phyloP scores from a whole-genome alignment of 2,797 vertebrate genomes.

The Tarsius wallacei region DNA sequence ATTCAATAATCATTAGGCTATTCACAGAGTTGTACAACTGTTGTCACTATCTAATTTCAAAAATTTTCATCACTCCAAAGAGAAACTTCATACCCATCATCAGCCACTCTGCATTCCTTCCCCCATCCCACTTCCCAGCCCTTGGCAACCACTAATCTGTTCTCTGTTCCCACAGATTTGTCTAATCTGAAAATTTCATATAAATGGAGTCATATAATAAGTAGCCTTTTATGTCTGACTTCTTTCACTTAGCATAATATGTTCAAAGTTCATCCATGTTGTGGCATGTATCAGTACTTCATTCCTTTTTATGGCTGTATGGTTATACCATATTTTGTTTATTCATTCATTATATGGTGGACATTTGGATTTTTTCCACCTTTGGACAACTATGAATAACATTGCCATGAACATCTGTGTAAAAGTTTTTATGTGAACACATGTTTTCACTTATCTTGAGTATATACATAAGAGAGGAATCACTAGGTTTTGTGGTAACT shows the following conservation, averaged over 20 bases:
- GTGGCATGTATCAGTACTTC: neutral
- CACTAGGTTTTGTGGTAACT: neutral
- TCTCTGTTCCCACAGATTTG: neutral
- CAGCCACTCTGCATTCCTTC: neutral
- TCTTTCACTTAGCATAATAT: slow-evolving; percentile 48
- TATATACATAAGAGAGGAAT: neutral
- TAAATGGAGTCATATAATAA: neutral
- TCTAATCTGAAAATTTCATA: neutral
- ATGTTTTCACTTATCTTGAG: neutral
- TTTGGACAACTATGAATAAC: slow-evolving; percentile 19
- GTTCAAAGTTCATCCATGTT: slow-evolving; percentile 6
- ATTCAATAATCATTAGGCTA: slow-evolving; percentile 8
- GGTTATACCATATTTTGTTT: neutral
- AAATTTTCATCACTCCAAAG: neutral
- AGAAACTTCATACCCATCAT: neutral
- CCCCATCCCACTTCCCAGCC: neutral
- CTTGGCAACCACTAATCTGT: neutral
- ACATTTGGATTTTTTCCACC: neutral
- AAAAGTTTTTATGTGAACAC: neutral
- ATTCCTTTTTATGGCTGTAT: slow-evolving; percentile 12
- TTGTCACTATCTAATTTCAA: slow-evolving; percentile 32
- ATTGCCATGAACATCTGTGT: neutral
- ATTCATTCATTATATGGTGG: neutral
- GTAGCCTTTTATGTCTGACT: neutral
- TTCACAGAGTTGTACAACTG: neutral